A percentile compares a stretch with the other conserved stretches of the same genome.
Conservation (phyloP, 1,140 invertebrate genomes). For the Dysdera silvatica region DNA sequence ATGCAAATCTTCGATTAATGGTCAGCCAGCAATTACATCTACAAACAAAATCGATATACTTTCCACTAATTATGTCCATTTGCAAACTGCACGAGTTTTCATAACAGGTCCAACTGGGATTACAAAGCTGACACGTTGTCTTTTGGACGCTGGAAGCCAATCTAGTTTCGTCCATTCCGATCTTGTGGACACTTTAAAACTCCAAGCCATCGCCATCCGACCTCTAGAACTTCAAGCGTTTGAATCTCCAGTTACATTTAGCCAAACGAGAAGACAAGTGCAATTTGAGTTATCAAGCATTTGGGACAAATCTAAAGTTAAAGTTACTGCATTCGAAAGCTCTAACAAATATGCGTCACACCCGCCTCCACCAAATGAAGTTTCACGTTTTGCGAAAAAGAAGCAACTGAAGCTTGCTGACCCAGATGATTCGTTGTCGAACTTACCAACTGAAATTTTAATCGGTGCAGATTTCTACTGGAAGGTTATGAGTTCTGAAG, state of each 20-base stretch:
- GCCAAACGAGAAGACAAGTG: not conserved
- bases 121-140: constrained; percentile 4
- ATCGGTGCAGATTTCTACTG: no score
- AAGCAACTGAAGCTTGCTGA: no score
- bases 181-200: not conserved
- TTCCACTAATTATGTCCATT: constrained; percentile 1
- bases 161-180: not conserved
- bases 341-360: not conserved
- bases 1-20: not conserved
- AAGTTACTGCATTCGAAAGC: constrained; percentile 1
- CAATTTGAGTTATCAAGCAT: constrained; percentile 5
- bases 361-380: not conserved
- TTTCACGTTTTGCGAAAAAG: no score
- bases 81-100: constrained; percentile 9
- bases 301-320: not conserved
- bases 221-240: not conserved
- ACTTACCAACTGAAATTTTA: no score
- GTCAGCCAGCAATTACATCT: not conserved
- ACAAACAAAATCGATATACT: not conserved
- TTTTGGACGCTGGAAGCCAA: constrained; percentile 12
- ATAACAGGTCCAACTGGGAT: constrained; percentile 7
- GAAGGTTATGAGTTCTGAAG: no score
- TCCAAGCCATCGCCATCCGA: not conserved
- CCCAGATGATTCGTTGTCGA: no score
- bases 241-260: constrained; percentile 5